Evolutionary conservation across 2,797 vertebrate genomes (phyloP).

Genomic region (Microtus obscurus): DNA sequence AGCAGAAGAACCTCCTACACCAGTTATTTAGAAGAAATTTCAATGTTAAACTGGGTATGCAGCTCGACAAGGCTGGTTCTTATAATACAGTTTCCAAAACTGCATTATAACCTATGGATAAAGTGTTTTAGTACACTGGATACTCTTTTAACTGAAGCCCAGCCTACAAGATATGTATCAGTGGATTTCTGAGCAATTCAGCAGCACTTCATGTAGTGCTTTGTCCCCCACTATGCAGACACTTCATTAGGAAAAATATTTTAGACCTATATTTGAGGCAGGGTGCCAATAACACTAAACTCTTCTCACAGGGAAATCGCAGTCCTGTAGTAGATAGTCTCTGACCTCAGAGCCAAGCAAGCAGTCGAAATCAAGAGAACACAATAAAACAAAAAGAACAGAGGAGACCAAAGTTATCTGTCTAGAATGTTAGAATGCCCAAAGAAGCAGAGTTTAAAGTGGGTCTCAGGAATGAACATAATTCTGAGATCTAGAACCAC

Average conservation of each 20-base stretch:
- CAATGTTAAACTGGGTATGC: neutral
- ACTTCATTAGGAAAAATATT: neutral
- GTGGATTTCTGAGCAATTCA: neutral
- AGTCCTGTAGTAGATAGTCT: neutral
- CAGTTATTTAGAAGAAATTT: conserved; percentile 19
- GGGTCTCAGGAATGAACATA: neutral
- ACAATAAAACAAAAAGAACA: neutral
- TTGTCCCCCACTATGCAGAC: neutral
- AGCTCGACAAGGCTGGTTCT: neutral
- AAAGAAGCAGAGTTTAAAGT: neutral
- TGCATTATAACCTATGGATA: neutral
- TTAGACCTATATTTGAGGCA: neutral
- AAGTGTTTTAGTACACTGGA: neutral
- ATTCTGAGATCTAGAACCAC: neutral
- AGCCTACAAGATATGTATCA: neutral
- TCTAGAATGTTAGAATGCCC: neutral
- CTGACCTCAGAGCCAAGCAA: neutral
- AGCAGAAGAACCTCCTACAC: too few species aligned
- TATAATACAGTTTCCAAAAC: neutral
- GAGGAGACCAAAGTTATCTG: neutral
- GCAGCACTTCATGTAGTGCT: neutral
- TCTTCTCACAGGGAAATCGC: neutral
- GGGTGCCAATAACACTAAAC: neutral
- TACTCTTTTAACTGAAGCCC: neutral
- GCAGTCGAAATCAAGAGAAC: neutral